phyloP scores from a whole-genome alignment of 2,797 vertebrate genomes.

The Lagorchestes hirsutus region DNA sequence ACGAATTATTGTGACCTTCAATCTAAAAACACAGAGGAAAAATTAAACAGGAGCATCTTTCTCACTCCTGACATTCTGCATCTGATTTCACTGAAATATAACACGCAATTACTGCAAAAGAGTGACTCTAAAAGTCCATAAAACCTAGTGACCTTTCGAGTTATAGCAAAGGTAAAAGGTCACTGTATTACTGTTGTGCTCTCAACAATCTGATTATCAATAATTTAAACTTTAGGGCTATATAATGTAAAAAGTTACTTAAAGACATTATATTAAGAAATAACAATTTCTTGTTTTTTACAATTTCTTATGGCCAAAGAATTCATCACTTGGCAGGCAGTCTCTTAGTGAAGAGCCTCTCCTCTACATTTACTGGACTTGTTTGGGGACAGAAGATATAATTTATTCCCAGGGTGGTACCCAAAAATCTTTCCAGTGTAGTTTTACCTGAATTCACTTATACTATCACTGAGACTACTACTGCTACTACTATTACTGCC shows the following conservation, averaged over 20 bases:
- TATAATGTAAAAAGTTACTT: slow-evolving; percentile 77
- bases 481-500: not conserved
- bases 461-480: not conserved
- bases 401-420: not conserved
- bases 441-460: not conserved
- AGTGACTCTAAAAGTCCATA: slow-evolving; percentile 69
- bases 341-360: not conserved
- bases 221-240: slow-evolving; percentile 77
- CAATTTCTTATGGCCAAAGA: not conserved
- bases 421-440: not conserved
- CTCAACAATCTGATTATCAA: slow-evolving; percentile 60
- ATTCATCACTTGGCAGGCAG: not conserved
- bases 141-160: slow-evolving; percentile 78
- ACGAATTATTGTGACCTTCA: slow-evolving; percentile 60
- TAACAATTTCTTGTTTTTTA: slow-evolving; percentile 64
- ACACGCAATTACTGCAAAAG: slow-evolving; percentile 75
- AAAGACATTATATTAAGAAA: slow-evolving; percentile 78
- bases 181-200: slow-evolving; percentile 68
- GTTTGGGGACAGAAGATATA: not conserved
- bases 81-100: slow-evolving; percentile 69
- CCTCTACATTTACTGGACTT: not conserved
- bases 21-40: slow-evolving; percentile 44
- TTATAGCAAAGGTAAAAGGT: slow-evolving; percentile 79
- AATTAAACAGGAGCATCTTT: slow-evolving; percentile 65
- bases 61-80: slow-evolving; percentile 69